Evolutionary conservation across 2,797 vertebrate species (phyloP).

Genomic region (Pipistrellus kuhlii): DNA sequence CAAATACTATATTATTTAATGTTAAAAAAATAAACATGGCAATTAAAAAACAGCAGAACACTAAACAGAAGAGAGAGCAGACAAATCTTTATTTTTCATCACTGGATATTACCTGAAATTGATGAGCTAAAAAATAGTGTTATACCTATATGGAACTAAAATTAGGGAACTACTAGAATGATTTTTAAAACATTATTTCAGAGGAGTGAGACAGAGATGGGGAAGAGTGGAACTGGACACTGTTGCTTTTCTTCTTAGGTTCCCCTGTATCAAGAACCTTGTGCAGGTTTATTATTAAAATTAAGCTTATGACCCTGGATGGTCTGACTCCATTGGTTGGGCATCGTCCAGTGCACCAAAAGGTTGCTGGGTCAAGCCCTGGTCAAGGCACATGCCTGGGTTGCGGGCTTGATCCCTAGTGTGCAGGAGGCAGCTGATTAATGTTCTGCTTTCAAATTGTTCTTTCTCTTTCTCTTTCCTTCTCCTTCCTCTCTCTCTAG

Average conservation of each 20-base stretch:
- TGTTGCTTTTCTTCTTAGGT: background rate
- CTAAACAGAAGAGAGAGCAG: background rate
- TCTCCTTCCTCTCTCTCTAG: background rate
- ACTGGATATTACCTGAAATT: background rate
- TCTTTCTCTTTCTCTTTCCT: background rate
- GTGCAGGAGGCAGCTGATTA: background rate
- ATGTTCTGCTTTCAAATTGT: background rate
- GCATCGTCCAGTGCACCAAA: background rate
- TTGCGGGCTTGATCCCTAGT: background rate
- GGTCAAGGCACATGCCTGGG: background rate
- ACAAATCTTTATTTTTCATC: background rate
- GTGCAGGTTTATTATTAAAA: background rate
- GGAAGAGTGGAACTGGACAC: background rate
- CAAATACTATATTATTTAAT: background rate
- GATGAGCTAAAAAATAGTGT: background rate
- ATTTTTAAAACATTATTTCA: slow-evolving; percentile 17
- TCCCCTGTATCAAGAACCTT: background rate
- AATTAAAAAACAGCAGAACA: background rate
- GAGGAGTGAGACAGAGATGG: background rate
- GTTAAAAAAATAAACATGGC: background rate
- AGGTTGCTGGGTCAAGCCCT: background rate
- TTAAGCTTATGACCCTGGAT: background rate
- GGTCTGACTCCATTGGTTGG: background rate
- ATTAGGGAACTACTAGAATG: background rate
- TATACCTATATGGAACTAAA: background rate